Evolutionary conservation across 2,797 vertebrate species (phyloP), one percentile per base, ranked within the genome.

Genomic region (Anguilla marmorata): DNA sequence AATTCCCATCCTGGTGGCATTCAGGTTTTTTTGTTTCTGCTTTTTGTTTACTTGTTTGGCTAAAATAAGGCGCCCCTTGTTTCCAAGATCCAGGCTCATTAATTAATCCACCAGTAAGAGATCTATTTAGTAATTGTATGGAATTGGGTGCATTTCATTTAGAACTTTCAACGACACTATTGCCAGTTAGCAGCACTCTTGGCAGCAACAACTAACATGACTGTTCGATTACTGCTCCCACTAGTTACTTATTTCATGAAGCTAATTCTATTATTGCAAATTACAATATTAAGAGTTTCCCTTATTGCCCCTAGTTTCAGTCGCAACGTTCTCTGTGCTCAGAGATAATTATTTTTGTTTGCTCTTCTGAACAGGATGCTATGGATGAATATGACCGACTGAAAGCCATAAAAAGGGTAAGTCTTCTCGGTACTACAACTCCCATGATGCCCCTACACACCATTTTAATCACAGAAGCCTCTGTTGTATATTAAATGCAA

Each of bases 371-470:
- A 91, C 90, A 98, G 97, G 94, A 95, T 85, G 93, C 94, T 89
- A 48, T 96, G 88, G 95, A 97, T n/a, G 95, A 97, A 93, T 96
- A 96, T 94, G 96, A 95, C 86, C 93, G 91, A 63, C 91, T 97
- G 83, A 97, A 96, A 91, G 91, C 93, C 91, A 84, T 92, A 0
- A 97, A 97, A 92, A 93, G 88, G 90, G 95, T 97, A 93, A 72
- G 94, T 94, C 87, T 88, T n/a, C n/a, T 11, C 19, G n/a, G 19
- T 48, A 24, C 0, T 83, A 9, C 37, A 11, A 37, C 24, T 30
- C 52, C 33, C 11, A 58, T 19, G 14, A 66, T 66, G 14, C 24
- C n/a, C 30, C 24, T 12, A 21, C 19, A 33, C 74, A 84, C 27
- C n/a, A 83, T 72, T 11, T 87, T 52, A 8, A 9, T 86, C 30